Percentiles rank a stretch among this genome's conserved stretches.
These are phyloP conservation scores for Troides aeacus DNA, from an alignment of 2,888 invertebrate genomes.

Conservation along the genomic window DNA sequence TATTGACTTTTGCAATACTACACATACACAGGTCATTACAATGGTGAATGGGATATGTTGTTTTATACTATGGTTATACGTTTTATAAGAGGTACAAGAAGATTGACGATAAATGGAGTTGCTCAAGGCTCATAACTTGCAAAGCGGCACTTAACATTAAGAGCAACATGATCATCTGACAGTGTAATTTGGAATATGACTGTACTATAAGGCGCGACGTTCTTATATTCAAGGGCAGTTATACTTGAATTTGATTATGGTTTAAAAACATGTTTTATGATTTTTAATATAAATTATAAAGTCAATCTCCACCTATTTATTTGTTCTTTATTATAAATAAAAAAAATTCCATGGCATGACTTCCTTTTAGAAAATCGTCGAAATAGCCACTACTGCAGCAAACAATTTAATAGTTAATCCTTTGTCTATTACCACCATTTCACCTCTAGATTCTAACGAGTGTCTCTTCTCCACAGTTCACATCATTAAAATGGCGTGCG, in stretches of 20 bases:
- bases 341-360: background rate
- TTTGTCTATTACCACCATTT: background rate
- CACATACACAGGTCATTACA: slow-evolving; percentile 32
- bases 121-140: slow-evolving; percentile 37
- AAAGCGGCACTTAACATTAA: slow-evolving; percentile 36
- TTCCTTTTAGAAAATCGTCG: background rate
- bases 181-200: slow-evolving; percentile 28
- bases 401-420: background rate
- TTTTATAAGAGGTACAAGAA: slow-evolving; percentile 33
- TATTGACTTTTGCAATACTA: no score
- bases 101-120: slow-evolving; percentile 32
- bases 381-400: background rate
- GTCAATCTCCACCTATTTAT: no score
- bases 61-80: slow-evolving; percentile 35
- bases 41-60: slow-evolving; percentile 38
- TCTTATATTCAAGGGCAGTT: slow-evolving; percentile 29
- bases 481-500: slow-evolving; percentile 15
- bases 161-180: slow-evolving; percentile 25
- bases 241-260: slow-evolving; percentile 25
- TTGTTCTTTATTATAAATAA: background rate
- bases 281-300: no score
- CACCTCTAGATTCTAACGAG: background rate
- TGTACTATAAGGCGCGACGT: slow-evolving; percentile 35
- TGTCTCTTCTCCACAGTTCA: slow-evolving; percentile 10
- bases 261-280: background rate